Base-by-base conservation (phyloP, 1,140 invertebrate species). In the Zaprionus kolodkinae region DNA sequence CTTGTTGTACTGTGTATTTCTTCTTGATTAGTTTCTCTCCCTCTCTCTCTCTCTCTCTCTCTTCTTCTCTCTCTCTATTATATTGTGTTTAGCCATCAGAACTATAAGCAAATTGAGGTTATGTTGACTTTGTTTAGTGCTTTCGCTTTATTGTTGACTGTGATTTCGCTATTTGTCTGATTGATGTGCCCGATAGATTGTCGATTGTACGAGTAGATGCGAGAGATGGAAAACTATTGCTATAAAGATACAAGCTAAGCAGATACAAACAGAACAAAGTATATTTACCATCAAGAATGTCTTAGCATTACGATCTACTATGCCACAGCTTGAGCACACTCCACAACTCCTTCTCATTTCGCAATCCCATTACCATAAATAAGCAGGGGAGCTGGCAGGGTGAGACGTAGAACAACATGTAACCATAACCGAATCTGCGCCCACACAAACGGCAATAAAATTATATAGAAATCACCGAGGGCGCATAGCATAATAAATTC, bases 121-220 rank as follows among this genome's bases (percentile, higher is more conserved):
- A 76, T 83, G 80, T 83, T 83, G 76, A 83, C 64, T 76, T 75
- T 68, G 80, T 69, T 83, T 83, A 82, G 78, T 78, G 78, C 78
- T 78, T 70, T 78, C 15, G 61, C 56, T 65, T 65, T 71, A 60
- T 65, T 62, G 54, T 65, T 76, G 68, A 61, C 79, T 72, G 61
- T 72, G 71, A 81, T 82, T 81, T 77, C 27, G 70, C 55, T 71
- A 66, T 76, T 76, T 64, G 35, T 50, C 54, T 76, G 80, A 83
- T 83, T 78, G 79, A 83, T 79, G 76, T 71, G 72, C 64, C 35
- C 67, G 59, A 83, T 82, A 67, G 15, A 5, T 30, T 3, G 27
- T 25, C 45, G 45, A 45, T 45, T 50, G 45, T 40, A 11, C 38
- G 45, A 15, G 7, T 15, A 9, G 38, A 48, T 1, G 5, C 7